phyloP scores from a whole-genome alignment of 2,113 vertebrate species.

The Microtus ochrogaster region DNA sequence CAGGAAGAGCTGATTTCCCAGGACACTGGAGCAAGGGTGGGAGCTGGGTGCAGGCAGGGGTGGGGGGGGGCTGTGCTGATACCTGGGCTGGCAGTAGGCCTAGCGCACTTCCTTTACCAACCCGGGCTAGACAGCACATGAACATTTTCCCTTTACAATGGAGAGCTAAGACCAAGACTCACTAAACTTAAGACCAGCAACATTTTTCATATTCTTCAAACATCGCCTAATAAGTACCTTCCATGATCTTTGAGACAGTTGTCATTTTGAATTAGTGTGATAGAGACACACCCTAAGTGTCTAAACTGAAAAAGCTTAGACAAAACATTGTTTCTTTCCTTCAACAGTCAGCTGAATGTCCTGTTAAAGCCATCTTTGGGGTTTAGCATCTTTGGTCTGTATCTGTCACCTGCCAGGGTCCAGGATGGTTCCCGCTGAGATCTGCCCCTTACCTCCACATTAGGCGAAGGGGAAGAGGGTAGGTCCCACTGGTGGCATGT shows the following conservation, averaged over 20 bases:
- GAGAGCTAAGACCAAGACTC: background rate
- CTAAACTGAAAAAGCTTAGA: constrained; percentile 9
- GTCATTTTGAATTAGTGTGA: constrained; percentile 49
- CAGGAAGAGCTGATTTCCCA: constrained; percentile 46
- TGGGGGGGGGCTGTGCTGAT: background rate
- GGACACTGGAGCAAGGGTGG: background rate
- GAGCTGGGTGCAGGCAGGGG: no score
- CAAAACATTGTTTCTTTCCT: constrained; percentile 28
- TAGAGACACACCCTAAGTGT: background rate
- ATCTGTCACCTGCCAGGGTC: background rate
- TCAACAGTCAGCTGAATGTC: background rate
- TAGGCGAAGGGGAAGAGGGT: background rate
- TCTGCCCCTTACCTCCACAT: background rate
- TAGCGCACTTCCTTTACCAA: background rate
- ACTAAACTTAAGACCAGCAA: background rate
- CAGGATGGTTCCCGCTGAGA: background rate
- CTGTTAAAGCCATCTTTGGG: background rate
- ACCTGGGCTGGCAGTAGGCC: background rate
- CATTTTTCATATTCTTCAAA: background rate
- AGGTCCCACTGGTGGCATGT: background rate
- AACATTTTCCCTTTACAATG: constrained; percentile 17
- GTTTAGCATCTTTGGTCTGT: background rate
- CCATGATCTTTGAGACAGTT: constrained; percentile 23
- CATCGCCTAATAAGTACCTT: constrained; percentile 20
- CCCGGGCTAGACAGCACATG: background rate